Conservation (phyloP, 2,888 invertebrate genomes). For the Amorpha juglandis region DNA sequence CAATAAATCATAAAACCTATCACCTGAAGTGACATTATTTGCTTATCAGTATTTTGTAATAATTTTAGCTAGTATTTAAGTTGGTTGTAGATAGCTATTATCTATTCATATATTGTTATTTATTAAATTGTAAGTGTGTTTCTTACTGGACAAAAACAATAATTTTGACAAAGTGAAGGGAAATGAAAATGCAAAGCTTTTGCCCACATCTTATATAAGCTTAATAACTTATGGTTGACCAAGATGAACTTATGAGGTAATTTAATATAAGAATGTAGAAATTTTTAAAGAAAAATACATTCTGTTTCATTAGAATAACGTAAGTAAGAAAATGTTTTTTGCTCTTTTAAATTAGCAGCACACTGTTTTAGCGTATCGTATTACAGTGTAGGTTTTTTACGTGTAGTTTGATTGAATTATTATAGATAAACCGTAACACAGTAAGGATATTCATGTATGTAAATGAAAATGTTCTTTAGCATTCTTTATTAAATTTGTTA, state of each 20-base stretch:
- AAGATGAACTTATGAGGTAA: slow-evolving; percentile 66
- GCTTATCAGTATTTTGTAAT: slow-evolving; percentile 17
- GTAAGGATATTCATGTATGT: slow-evolving; percentile 17
- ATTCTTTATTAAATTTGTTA: slow-evolving; percentile 13
- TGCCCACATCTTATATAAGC: neutral
- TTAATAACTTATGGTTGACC: slow-evolving; percentile 54
- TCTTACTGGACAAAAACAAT: neutral
- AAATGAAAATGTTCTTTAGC: slow-evolving; percentile 1
- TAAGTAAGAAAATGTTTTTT: slow-evolving; percentile 13
- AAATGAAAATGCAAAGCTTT: neutral
- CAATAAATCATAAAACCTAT: neutral
- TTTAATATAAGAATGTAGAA: slow-evolving; percentile 52
- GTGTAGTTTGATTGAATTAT: slow-evolving; percentile 1
- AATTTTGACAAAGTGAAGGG: neutral
- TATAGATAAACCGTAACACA: neutral
- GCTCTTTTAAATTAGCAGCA: slow-evolving; percentile 11
- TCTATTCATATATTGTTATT: slow-evolving; percentile 10
- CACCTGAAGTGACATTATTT: neutral
- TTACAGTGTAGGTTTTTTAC: neutral
- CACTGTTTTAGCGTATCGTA: slow-evolving; percentile 5
- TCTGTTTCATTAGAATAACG: slow-evolving; percentile 23
- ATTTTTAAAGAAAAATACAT: slow-evolving; percentile 21
- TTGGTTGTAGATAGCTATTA: slow-evolving; percentile 10
- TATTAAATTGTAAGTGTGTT: slow-evolving; percentile 17
- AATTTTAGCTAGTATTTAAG: slow-evolving; percentile 10